A percentile compares a stretch with the other conserved stretches of the same genome.
Evolutionary conservation across 2,888 invertebrate species (phyloP).

Genomic region (Dyspetes luteomarginatus): DNA sequence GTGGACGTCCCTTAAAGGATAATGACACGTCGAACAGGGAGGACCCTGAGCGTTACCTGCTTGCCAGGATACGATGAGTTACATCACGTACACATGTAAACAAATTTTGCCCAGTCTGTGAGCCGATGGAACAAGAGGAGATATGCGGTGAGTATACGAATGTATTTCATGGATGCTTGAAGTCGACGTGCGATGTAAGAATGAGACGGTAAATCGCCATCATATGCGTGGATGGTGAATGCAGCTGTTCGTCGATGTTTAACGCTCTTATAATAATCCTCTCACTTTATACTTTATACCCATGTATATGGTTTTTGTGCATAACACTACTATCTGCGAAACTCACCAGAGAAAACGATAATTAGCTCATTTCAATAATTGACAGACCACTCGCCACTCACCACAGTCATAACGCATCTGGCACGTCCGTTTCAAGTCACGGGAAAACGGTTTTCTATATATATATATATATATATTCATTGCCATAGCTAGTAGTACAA

Average conservation of each 20-base stretch:
- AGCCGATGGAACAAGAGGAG: constrained; percentile 37
- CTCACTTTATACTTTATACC: background rate
- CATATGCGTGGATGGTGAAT: constrained; percentile 59
- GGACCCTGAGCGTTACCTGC: constrained; percentile 72
- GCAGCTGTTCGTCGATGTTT: constrained; percentile 76
- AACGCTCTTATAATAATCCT: constrained; percentile 25
- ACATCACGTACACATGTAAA: constrained; percentile 57
- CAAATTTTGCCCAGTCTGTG: constrained; percentile 39
- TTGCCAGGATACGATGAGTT: constrained; percentile 66
- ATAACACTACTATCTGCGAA: constrained; percentile 42
- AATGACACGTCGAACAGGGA: constrained; percentile 73
- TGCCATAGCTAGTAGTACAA: background rate
- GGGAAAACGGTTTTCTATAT: constrained; percentile 58
- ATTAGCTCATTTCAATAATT: constrained; percentile 83
- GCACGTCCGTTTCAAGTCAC: constrained; percentile 64
- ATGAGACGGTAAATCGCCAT: constrained; percentile 51
- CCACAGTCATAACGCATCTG: constrained; percentile 79
- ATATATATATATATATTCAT: background rate
- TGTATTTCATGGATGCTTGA: constrained; percentile 30
- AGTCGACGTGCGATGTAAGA: constrained; percentile 39
- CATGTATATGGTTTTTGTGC: background rate
- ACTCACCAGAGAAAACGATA: constrained; percentile 78
- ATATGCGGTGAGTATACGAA: constrained; percentile 25
- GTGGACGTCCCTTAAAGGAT: constrained; percentile 70
- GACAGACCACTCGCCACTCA: constrained; percentile 75